phyloP scores from a whole-genome alignment of 2,888 invertebrate genomes.

The Acholoe squamosa region DNA sequence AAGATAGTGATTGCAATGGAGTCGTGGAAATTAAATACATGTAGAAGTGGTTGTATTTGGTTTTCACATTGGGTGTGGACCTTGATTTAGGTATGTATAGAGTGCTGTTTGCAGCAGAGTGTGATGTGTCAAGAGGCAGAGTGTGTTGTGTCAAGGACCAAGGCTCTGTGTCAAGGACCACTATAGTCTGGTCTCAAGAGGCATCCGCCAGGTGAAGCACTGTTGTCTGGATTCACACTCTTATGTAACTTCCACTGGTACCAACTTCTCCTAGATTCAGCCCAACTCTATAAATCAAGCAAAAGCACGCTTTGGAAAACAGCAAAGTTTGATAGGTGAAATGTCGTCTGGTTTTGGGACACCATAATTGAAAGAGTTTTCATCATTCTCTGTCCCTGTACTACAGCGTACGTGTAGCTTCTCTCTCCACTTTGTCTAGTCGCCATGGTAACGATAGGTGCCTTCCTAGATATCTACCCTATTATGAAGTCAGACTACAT shows the following conservation, averaged over 20 bases:
- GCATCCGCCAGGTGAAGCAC: background rate
- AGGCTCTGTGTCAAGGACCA: background rate
- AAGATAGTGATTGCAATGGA: too few species aligned
- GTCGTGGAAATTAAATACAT: background rate
- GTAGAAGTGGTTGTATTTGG: background rate
- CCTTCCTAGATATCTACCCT: too few species aligned
- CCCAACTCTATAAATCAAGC: too few species aligned
- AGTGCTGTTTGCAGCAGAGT: background rate
- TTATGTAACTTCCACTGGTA: slow-evolving; percentile 11
- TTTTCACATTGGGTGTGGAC: background rate
- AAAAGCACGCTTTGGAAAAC: too few species aligned
- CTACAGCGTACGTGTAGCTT: too few species aligned
- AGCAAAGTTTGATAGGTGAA: too few species aligned
- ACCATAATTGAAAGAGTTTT: too few species aligned
- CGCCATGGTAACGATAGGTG: too few species aligned
- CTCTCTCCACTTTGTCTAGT: too few species aligned
- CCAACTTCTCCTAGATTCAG: background rate
- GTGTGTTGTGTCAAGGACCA: background rate
- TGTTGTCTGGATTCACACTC: slow-evolving; percentile 2
- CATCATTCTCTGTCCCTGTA: too few species aligned
- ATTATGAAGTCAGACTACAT: slow-evolving; percentile 3
- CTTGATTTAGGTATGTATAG: background rate
- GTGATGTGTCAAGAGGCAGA: background rate
- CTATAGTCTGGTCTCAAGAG: background rate
- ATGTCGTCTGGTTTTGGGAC: too few species aligned